These are phyloP conservation scores for Stenurella melanura DNA, from an alignment of 2,888 invertebrate genomes.

Conservation along the genomic window DNA sequence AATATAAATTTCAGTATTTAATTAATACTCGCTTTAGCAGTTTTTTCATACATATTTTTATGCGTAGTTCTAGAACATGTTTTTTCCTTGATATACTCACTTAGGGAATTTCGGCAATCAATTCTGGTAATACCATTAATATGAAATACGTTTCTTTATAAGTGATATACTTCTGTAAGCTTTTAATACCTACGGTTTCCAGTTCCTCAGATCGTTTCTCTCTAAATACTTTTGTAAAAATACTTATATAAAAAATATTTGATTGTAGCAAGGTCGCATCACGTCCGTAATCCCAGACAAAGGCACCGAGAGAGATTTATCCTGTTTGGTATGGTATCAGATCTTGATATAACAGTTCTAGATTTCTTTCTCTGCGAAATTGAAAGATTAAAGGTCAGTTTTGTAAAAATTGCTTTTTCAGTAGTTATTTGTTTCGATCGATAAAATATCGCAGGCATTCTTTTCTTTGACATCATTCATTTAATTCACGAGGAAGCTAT, in stretches of 20 bases:
- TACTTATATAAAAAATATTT: conserved; percentile 5
- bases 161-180: background rate
- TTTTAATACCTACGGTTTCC: background rate
- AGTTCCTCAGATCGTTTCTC: background rate
- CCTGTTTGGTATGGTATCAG: conserved; percentile 30
- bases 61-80: background rate
- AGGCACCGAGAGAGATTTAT: conserved; percentile 31
- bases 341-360: conserved; percentile 34
- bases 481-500: background rate
- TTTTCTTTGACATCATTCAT: background rate
- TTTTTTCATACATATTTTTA: background rate
- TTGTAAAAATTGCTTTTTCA: conserved; percentile 25
- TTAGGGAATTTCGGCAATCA: background rate
- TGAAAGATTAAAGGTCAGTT: conserved; percentile 37
- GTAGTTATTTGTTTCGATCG: conserved; percentile 20
- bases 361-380: conserved; percentile 17
- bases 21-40: background rate
- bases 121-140: background rate
- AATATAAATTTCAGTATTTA: too few relatives aligned
- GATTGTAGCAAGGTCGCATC: conserved; percentile 2
- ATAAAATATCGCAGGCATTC: background rate
- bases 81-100: background rate
- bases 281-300: conserved; percentile 10
- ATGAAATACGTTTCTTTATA: background rate
- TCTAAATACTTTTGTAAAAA: background rate